Evolutionary conservation across 2,888 invertebrate species (phyloP), one percentile per base, ranked within the genome.

Genomic region (Pilophorus perplexus): DNA sequence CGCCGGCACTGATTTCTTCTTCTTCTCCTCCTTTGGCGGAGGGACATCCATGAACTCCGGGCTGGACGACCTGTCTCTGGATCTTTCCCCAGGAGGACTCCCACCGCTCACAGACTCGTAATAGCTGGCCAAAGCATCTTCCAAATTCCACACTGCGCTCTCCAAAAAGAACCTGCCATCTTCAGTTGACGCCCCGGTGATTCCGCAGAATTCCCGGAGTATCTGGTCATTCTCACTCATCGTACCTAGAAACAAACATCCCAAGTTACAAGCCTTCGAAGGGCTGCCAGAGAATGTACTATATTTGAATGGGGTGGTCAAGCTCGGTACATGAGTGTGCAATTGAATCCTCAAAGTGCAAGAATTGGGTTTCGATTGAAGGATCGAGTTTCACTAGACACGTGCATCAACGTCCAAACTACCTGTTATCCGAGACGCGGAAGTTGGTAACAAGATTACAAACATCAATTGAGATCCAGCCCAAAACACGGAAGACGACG

Each of bases 191-290:
- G 57, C 55, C 10, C 66, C 66, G 18, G 66, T 66, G 22, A 66
- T 57, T 10, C 37, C 66, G 37, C 66, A 66, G 42, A 66, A 66
- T 46, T 57, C 57, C 16, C 23, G 22, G n/a, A 57, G 55, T n/a
- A 66, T 33, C 37, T 55, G 48, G 37, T 66, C 57, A 48, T 66
- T 66, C 33, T 66, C 66, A 27, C 66, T 66, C 66, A 66, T 66
- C 33, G 33, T 57, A 54, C 52, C 64, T 65, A 42, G 27, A 50
- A 60, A 59, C 42, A 27, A 25, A 18, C 6, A 59, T 16, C 4
- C 23, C 27, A 40, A 42, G n/a, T n/a, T n/a, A n/a, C n/a, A n/a
- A n/a, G n/a, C n/a, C 37, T 33, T 10, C 6, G n/a, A 33, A 33
- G n/a, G 37, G 37, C n/a, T n/a, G n/a, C n/a, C n/a, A n/a, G n/a